Percentiles rank a stretch among this genome's conserved stretches.
Conservation (phyloP, 2,113 vertebrate species). For the Formicarius rufipectus region DNA sequence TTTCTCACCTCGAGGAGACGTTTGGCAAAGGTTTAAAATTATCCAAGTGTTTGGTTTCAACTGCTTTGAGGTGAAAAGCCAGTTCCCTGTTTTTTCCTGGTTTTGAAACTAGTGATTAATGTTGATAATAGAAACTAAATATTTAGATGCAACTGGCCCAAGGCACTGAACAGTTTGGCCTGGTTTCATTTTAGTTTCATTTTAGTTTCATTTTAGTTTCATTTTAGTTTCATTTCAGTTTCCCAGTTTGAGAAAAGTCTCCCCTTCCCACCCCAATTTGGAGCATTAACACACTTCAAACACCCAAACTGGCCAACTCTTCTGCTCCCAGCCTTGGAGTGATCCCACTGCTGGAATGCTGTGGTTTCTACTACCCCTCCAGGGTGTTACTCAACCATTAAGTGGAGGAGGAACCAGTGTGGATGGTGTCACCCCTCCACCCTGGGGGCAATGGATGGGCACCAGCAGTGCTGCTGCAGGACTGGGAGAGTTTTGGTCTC, state of each 20-base stretch:
- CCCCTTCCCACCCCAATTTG: background rate
- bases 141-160: background rate
- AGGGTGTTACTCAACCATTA: background rate
- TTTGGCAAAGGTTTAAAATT: background rate
- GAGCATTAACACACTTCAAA: background rate
- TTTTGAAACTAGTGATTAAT: background rate
- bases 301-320: background rate
- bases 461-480: background rate
- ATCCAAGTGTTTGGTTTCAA: background rate
- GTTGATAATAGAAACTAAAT: background rate
- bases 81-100: too few relatives aligned
- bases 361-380: background rate
- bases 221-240: too few relatives aligned
- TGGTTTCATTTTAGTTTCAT: background rate
- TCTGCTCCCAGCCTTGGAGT: background rate
- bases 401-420: accelerated
- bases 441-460: background rate
- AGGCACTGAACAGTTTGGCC: background rate
- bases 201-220: too few relatives aligned
- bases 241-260: background rate
- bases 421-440: background rate
- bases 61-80: background rate
- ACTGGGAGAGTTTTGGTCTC: accelerated
- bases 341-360: background rate
- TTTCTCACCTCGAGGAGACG: background rate